Percentiles rank a stretch among this genome's conserved stretches.
phyloP scores from a whole-genome alignment of 2,888 invertebrate species.

The Apodemia mormo region DNA sequence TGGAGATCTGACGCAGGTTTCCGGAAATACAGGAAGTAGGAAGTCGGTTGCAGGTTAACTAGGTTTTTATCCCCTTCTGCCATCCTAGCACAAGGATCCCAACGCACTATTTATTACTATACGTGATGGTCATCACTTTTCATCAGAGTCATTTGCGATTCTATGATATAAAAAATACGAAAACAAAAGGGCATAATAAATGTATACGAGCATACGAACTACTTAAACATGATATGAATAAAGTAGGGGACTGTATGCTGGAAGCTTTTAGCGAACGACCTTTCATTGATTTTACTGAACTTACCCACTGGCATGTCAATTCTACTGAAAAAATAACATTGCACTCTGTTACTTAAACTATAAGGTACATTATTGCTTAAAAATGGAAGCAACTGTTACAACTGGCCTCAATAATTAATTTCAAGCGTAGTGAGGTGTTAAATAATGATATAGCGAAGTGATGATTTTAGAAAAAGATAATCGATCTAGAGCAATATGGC shows the following conservation, averaged over 20 bases:
- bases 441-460: background rate
- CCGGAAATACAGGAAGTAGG: too few relatives aligned
- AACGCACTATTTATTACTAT: too few relatives aligned
- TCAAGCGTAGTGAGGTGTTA: slow-evolving; percentile 10
- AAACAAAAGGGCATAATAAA: slow-evolving; percentile 25
- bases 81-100: too few relatives aligned
- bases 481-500: background rate
- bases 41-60: too few relatives aligned
- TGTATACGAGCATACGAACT: slow-evolving; percentile 2
- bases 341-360: background rate
- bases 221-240: slow-evolving; percentile 13
- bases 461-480: background rate
- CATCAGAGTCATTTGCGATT: too few relatives aligned
- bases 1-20: too few relatives aligned
- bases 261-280: slow-evolving; percentile 23
- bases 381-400: background rate
- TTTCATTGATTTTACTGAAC: slow-evolving; percentile 21
- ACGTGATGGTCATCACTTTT: too few relatives aligned
- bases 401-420: slow-evolving; percentile 12
- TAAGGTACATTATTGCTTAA: background rate
- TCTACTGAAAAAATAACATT: background rate
- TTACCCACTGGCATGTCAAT: background rate
- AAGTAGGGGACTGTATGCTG: slow-evolving; percentile 11
- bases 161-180: background rate
- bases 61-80: too few relatives aligned